Evolutionary conservation across 1,140 invertebrate species (phyloP), one percentile per base, ranked within the genome.

Genomic region (Harpegnathos saltator): DNA sequence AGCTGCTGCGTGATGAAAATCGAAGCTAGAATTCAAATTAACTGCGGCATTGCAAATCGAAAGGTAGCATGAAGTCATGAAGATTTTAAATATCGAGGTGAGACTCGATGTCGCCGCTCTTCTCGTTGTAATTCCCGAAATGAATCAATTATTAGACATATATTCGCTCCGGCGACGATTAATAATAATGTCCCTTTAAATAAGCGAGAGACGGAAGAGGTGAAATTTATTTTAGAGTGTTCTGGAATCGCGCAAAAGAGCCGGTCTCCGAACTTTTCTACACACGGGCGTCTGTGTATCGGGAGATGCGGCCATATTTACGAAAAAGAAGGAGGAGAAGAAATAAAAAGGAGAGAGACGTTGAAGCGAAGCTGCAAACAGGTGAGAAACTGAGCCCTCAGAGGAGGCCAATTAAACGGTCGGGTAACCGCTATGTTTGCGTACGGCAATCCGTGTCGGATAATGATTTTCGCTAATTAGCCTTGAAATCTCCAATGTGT

Each of bases 391-490:
- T 81, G n/a, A n/a, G 52, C 61, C 56, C n/a, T 73, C 54, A 75
- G 29, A 5, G n/a, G 44, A 66, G 71, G 50, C 54, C 65, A 68
- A 88, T 88, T 80, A 84, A 88, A 81, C 73, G 82, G 33, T 3
- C 61, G 75, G 72, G 75, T 85, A 85, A 88, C 59, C 56, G 77
- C 48, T 44, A 56, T 66, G 85, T 88, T 88, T 88, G 85, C 72
- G 48, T 87, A 84, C 59, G 48, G 75, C 65, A 68, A 69, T 69
- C 71, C 75, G 58, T 63, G 71, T 82, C 82, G 65, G 75, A 87
- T 87, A 87, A 87, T 84, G 75, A 87, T 84, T 84, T 84, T 73
- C 59, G 85, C 58, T 88, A 88, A 88, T 88, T 85, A 88, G 85
- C 86, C 61, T 75, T 87, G 65, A 84, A 88, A 87, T 83, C 73